phyloP scores from a whole-genome alignment of 2,888 invertebrate species.

The Reticulitermes lucifugus region DNA sequence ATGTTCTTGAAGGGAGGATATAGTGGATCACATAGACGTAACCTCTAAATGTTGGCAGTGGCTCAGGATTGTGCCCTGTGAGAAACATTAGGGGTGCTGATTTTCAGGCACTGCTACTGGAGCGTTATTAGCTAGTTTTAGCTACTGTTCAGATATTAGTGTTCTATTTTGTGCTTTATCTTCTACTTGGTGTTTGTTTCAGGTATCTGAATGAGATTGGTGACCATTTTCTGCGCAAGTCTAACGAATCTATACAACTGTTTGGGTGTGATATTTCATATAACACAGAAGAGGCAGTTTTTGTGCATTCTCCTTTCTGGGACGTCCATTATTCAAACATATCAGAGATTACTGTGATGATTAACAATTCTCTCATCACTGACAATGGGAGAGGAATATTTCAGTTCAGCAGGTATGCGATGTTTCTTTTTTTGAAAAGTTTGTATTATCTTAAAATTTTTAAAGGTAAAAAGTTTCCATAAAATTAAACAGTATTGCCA shows the following conservation, averaged over 20 bases:
- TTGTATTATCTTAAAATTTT: no score
- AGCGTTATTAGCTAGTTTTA: no score
- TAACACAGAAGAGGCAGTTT: conserved; percentile 84
- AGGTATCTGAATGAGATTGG: conserved; percentile 79
- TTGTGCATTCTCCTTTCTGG: conserved; percentile 87
- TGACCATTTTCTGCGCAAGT: conserved; percentile 86
- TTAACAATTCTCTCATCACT: conserved; percentile 86
- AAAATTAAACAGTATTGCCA: background rate
- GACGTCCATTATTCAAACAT: conserved; percentile 87
- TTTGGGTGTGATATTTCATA: conserved; percentile 84
- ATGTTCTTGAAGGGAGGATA: no score
- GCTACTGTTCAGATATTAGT: no score
- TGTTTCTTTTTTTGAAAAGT: background rate
- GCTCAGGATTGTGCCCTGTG: no score
- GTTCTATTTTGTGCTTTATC: no score
- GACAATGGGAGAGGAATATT: conserved; percentile 90
- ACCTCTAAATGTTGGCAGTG: no score
- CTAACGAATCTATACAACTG: conserved; percentile 88
- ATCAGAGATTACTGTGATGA: conserved; percentile 89
- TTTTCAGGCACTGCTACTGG: no score
- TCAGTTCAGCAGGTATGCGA: conserved; percentile 76
- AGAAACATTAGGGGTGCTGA: no score
- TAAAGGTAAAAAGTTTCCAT: background rate
- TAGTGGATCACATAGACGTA: no score
- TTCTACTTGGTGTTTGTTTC: conserved; percentile 11